These are phyloP conservation scores for Poecilia gillii DNA, from an alignment of 2,797 vertebrate species.

Conservation along the genomic window DNA sequence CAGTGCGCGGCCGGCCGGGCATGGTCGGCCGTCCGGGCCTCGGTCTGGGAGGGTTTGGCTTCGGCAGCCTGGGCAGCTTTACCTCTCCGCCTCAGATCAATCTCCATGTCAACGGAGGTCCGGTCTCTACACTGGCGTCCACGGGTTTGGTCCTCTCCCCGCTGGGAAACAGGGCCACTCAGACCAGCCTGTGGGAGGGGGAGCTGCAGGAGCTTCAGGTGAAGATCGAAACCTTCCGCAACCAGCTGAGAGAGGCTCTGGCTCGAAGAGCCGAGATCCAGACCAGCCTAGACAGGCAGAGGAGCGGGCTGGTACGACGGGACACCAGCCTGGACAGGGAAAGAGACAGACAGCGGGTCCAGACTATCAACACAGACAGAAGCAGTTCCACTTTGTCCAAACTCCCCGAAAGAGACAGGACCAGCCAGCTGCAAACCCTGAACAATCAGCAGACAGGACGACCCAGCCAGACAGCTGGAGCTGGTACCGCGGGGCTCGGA, in stretches of 20 bases:
- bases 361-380: constrained; percentile 73
- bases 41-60: constrained; percentile 74
- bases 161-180: constrained; percentile 63
- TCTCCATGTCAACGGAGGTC: constrained; percentile 79
- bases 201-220: constrained; percentile 88
- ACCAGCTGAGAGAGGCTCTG: constrained; percentile 85
- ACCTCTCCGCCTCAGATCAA: constrained; percentile 58
- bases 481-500: constrained; percentile 39
- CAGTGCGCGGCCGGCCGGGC: constrained; percentile 57
- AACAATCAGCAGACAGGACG: constrained; percentile 70
- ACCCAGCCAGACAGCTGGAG: constrained; percentile 46
- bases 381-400: constrained; percentile 61
- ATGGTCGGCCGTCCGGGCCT: constrained; percentile 73
- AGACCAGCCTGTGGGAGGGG: constrained; percentile 79
- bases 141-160: constrained; percentile 79
- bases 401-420: constrained; percentile 69
- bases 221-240: constrained; percentile 83
- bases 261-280: constrained; percentile 86
- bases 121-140: constrained; percentile 66
- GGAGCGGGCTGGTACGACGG: constrained; percentile 61
- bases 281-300: constrained; percentile 80
- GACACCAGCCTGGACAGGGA: constrained; percentile 76
- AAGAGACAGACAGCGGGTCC: constrained; percentile 66
- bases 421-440: constrained; percentile 73
- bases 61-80: constrained; percentile 62